Percentiles rank a stretch among this genome's conserved stretches.
Conservation (phyloP, 2,113 vertebrate species). For the Pedionomus torquatus region DNA sequence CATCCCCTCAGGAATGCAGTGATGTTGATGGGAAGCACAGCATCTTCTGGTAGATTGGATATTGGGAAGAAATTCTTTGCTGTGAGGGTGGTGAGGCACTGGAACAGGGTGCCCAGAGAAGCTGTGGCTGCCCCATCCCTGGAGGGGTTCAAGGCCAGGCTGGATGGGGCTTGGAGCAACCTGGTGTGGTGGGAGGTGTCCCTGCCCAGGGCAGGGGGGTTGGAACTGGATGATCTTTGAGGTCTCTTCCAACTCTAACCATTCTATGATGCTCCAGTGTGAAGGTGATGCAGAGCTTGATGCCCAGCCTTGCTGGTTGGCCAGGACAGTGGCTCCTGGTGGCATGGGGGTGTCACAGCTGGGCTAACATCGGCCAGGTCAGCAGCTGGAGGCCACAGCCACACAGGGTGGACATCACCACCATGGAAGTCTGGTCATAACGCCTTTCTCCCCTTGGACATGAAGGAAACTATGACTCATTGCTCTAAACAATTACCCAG, state of each 20-base stretch:
- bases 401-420: not conserved
- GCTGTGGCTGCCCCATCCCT: too few relatives aligned
- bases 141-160: too few relatives aligned
- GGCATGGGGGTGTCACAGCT: accelerated
- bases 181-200: too few relatives aligned
- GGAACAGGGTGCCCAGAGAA: too few relatives aligned
- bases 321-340: accelerated
- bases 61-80: too few relatives aligned
- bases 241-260: too few relatives aligned
- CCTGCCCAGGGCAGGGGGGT: too few relatives aligned
- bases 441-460: accelerated
- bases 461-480: not conserved
- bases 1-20: not conserved
- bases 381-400: not conserved
- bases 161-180: too few relatives aligned
- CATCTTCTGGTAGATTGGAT: not conserved
- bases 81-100: too few relatives aligned
- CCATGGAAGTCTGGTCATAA: not conserved
- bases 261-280: too few relatives aligned
- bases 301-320: not conserved
- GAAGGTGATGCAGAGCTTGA: not conserved
- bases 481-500: not conserved
- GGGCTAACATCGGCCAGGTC: not conserved
- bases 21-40: not conserved
- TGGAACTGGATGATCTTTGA: too few relatives aligned